Evolutionary conservation across 2,113 vertebrate species (phyloP).

Genomic region (Mormyrus lacerda): DNA sequence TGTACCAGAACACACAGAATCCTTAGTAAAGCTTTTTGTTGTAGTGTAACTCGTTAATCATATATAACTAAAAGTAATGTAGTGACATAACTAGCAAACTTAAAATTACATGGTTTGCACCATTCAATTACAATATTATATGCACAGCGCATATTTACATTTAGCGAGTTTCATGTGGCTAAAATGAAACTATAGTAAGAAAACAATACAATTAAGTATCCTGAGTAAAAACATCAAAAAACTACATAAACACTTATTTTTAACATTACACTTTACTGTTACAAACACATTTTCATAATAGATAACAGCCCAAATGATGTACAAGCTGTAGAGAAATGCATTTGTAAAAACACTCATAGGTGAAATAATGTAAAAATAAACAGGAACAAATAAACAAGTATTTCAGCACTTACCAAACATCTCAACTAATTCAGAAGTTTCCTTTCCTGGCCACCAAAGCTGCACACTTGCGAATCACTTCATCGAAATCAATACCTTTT

Average conservation of each 20-base stretch:
- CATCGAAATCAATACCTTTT: neutral
- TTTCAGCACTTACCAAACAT: neutral
- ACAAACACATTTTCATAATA: neutral
- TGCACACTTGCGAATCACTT: neutral
- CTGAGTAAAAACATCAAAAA: neutral
- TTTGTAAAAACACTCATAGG: neutral
- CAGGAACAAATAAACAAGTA: neutral
- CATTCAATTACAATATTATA: neutral
- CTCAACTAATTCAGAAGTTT: neutral
- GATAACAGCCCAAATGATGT: neutral
- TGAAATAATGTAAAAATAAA: neutral
- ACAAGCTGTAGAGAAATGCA: neutral
- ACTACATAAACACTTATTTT: neutral
- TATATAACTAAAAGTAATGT: neutral
- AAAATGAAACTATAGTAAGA: neutral
- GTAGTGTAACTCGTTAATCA: neutral
- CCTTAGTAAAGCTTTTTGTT: neutral
- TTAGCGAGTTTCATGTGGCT: neutral
- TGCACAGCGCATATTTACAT: neutral
- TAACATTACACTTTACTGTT: neutral
- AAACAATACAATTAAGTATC: neutral
- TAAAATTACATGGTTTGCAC: neutral
- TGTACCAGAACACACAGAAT: neutral
- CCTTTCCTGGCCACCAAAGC: neutral
- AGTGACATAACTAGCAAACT: neutral